phyloP scores from a whole-genome alignment of 2,113 vertebrate species.

The Symphodus melops region DNA sequence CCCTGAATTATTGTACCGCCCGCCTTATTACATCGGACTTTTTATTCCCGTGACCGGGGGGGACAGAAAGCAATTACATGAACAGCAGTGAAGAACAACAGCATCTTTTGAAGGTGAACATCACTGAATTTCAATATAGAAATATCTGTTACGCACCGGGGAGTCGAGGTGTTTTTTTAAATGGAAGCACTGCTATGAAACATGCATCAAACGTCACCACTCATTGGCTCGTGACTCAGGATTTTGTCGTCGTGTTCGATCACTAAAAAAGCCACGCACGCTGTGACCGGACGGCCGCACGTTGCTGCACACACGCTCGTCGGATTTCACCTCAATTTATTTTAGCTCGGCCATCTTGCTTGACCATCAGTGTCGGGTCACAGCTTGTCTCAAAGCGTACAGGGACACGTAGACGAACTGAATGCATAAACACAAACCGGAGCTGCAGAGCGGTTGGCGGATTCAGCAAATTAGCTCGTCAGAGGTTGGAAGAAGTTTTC shows the following conservation, averaged over 20 bases:
- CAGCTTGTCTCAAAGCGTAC: slow-evolving; percentile 22
- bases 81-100: slow-evolving; percentile 56
- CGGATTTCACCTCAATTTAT: slow-evolving; percentile 13
- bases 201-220: slow-evolving; percentile 17
- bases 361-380: slow-evolving; percentile 14
- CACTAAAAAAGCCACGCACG: slow-evolving; percentile 16
- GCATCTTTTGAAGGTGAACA: slow-evolving; percentile 60
- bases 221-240: background rate
- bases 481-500: no score
- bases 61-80: slow-evolving; percentile 64
- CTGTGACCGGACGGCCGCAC: slow-evolving; percentile 1
- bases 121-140: slow-evolving; percentile 52
- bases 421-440: slow-evolving; percentile 4
- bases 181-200: slow-evolving; percentile 31
- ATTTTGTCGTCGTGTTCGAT: slow-evolving; percentile 4
- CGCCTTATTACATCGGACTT: slow-evolving; percentile 52
- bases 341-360: slow-evolving; percentile 9
- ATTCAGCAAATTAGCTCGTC: no score
- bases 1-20: slow-evolving; percentile 25
- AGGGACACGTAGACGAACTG: background rate
- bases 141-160: slow-evolving; percentile 33
- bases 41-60: slow-evolving; percentile 53
- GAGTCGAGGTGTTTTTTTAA: slow-evolving; percentile 21
- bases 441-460: background rate
- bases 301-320: background rate